These are phyloP conservation scores for Spea hammondii DNA, from an alignment of 2,797 vertebrate species.

Conservation along the genomic window DNA sequence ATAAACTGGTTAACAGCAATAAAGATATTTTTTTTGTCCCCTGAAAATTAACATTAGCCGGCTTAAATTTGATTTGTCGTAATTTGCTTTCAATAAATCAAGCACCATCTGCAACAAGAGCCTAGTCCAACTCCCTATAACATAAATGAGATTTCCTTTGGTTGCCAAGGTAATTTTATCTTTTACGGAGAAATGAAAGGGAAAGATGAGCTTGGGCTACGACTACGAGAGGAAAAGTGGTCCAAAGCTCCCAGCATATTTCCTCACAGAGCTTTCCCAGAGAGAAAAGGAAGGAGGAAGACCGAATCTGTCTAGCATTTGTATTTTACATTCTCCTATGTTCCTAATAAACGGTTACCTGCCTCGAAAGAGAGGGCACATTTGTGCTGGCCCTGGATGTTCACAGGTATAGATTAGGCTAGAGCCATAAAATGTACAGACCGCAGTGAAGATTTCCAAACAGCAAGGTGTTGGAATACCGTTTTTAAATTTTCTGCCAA, in stretches of 20 bases:
- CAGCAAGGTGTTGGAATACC: too few species aligned
- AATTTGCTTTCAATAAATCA: constrained; percentile 54
- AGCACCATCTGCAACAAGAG: constrained; percentile 50
- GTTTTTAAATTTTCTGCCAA: too few species aligned
- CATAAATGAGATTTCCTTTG: constrained; percentile 51
- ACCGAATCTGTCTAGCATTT: too few species aligned
- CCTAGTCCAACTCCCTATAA: constrained; percentile 53
- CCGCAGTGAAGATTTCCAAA: too few species aligned
- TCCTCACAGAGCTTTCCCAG: background rate
- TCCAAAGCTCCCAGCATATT: background rate
- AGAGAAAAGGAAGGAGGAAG: too few species aligned
- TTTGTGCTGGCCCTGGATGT: too few species aligned
- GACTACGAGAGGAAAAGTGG: background rate
- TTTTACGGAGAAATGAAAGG: constrained; percentile 21
- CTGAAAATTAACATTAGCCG: constrained; percentile 48
- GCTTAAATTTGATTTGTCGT: constrained; percentile 56
- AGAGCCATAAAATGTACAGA: too few species aligned
- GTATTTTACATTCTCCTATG: too few species aligned
- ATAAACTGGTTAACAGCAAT: constrained; percentile 51
- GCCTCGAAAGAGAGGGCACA: too few species aligned
- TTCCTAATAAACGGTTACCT: too few species aligned
- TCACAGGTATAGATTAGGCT: too few species aligned
- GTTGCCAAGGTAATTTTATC: constrained; percentile 52
- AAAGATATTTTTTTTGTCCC: constrained; percentile 54
- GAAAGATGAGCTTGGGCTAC: constrained; percentile 38